These are phyloP conservation scores for Capromys pilorides DNA, from an alignment of 2,797 vertebrate genomes.

Conservation along the genomic window DNA sequence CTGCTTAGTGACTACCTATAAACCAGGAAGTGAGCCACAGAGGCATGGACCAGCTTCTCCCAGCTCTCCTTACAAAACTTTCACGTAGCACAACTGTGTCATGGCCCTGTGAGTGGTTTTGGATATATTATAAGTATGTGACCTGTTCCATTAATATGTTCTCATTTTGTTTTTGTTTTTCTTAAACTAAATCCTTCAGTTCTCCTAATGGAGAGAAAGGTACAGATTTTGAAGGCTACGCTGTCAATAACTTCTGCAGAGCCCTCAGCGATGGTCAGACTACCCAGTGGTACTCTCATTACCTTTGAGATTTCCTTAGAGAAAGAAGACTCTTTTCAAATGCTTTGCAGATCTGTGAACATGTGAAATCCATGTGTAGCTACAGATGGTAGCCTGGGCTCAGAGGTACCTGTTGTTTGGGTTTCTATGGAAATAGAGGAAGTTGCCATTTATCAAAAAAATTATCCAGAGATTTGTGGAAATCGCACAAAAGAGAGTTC, in stretches of 20 bases:
- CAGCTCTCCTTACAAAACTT: neutral
- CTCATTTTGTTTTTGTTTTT: slow-evolving; percentile 14
- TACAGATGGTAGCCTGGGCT: neutral
- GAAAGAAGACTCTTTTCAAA: slow-evolving; percentile 19
- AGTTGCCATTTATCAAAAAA: neutral
- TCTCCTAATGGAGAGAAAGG: neutral
- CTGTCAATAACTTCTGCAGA: neutral
- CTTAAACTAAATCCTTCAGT: neutral
- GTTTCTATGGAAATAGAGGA: slow-evolving; percentile 61
- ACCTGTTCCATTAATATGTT: neutral
- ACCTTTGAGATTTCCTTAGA: neutral
- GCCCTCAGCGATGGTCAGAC: neutral
- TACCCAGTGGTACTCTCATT: neutral
- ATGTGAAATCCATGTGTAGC: neutral
- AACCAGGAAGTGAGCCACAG: neutral
- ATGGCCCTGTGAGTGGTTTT: neutral
- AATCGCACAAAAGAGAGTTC: slow-evolving; percentile 36
- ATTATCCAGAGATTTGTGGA: neutral
- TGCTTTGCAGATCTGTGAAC: neutral
- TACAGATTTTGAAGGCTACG: slow-evolving; percentile 13
- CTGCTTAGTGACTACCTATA: neutral
- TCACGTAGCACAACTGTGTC: neutral
- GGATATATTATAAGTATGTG: neutral
- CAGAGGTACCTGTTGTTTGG: slow-evolving; percentile 29
- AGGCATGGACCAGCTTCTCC: neutral